Base-by-base conservation (phyloP, 2,113 vertebrate species). In the Macroglossus sobrinus region DNA sequence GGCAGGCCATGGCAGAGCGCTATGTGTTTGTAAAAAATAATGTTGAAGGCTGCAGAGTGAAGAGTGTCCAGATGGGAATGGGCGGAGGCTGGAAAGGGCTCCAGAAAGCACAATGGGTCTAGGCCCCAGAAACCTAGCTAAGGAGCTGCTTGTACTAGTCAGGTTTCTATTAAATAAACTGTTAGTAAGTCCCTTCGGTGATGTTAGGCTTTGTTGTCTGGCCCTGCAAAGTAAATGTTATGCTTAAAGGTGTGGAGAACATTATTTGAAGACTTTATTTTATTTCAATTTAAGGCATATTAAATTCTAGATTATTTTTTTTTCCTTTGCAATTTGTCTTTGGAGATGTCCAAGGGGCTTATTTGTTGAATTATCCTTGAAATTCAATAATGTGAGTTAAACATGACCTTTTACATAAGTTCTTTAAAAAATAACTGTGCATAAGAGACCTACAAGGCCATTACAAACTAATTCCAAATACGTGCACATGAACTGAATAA, bases 291-390 rank as follows among this genome's bases (percentile, higher is more conserved):
- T 87, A 90, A 95, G 66, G 59, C 45, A 75, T 59, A 87, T 68
- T 18, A n/a, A 63, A 10, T 90, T 90, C 40, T 87, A n/a, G 16
- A 84, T 84, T 86, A 72, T 64, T 75, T 96, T 69, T 69, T 76
- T 57, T 11, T 26, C 43, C n/a, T 18, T 94, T 94, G 71, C 15
- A 91, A 19, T 59, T 89, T 94, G 84, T 81, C 64, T 68, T 0
- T 84, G 64, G 50, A 75, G 74, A 76, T 47, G 24, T 38, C 43
- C 8, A 85, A 13, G 11, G 33, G 50, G n/a, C 5, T 82, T 95
- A 74, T 92, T 84, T 91, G 50, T 69, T 75, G 55, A 90, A 84
- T 22, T 92, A 69, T 43, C 38, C 45, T 92, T 84, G 76, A 93
- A 66, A 97, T 95, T 80, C 53, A 87, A 13, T 69, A 45, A 80